Evolutionary conservation across 2,113 vertebrate species (phyloP), one percentile per base, ranked within the genome.

Genomic region (Dolichallabes microphthalmus): DNA sequence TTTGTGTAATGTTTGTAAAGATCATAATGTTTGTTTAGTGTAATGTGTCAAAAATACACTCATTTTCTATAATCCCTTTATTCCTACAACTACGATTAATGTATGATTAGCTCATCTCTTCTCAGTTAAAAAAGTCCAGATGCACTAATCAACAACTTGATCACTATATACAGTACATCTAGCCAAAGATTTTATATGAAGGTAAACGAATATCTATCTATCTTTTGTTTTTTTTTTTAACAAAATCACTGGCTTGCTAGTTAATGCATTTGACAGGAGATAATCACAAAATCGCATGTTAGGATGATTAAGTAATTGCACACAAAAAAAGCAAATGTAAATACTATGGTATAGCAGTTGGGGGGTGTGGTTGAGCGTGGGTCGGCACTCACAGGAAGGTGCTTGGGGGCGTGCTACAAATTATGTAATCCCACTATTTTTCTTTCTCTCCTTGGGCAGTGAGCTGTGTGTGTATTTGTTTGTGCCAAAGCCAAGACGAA

Each of bases 401-500:
- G 12, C 22, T 52, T n/a, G 73, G 2, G 45, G 25, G 45, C 13
- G 4, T 52, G 22, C 39, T 75, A n/a, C n/a, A 75, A 52, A n/a
- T 75, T 52, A 52, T 75, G 45, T 52, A 50, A 75, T 75, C 11
- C n/a, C 13, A 52, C 73, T 75, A 14, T n/a, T n/a, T 52, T n/a
- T 75, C 45, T 17, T 4, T 74, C 19, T n/a, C 25, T 52, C 45
- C 19, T n/a, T 52, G 22, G n/a, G 39, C 11, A 74, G 39, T 22
- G 32, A 71, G 30, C 22, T 74, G 8, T 71, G 3, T 74, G 10
- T 52, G 71, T 74, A 45, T 52, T 39, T 52, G 22, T 74, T 22
- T 68, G 27, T 68, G 30, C 30, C 66, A 69, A 69, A 69, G 35
- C 69, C 69, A 73, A 50, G 20, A 73, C 12, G 73, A 75, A 75